Conservation (phyloP, 2,797 vertebrate species). For the Cirrhinus molitorella region DNA sequence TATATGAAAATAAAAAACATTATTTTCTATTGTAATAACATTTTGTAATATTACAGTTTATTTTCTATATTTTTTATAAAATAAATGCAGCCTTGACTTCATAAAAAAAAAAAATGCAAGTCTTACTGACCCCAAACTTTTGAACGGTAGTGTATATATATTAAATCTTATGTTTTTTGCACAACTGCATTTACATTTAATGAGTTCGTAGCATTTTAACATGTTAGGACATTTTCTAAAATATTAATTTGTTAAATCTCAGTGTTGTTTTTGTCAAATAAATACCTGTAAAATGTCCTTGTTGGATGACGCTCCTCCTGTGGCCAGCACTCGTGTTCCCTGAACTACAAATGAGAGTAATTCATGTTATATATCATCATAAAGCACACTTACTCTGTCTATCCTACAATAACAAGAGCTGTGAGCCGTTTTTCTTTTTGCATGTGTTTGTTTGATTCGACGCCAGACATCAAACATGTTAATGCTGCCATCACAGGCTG, state of each 20-base stretch:
- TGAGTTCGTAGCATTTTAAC: neutral
- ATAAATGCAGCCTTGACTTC: no score
- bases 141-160: no score
- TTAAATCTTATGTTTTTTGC: no score
- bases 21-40: no score
- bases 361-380: neutral
- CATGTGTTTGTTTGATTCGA: neutral
- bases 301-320: conserved; percentile 92
- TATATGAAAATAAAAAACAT: no score
- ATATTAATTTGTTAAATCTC: neutral
- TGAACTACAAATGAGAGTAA: conserved; percentile 78
- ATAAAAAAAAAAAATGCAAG: no score
- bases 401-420: no score
- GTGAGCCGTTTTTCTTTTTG: neutral
- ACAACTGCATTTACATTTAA: no score
- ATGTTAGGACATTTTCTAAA: neutral
- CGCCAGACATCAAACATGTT: neutral
- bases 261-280: neutral
- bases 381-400: neutral
- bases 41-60: no score
- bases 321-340: conserved; percentile 89
- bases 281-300: conserved; percentile 88
- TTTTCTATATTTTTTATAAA: no score
- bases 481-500: neutral
- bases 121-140: no score